Percentiles rank a stretch among this genome's conserved stretches.
phyloP scores from a whole-genome alignment of 2,888 invertebrate species.

The Euproctis similis region DNA sequence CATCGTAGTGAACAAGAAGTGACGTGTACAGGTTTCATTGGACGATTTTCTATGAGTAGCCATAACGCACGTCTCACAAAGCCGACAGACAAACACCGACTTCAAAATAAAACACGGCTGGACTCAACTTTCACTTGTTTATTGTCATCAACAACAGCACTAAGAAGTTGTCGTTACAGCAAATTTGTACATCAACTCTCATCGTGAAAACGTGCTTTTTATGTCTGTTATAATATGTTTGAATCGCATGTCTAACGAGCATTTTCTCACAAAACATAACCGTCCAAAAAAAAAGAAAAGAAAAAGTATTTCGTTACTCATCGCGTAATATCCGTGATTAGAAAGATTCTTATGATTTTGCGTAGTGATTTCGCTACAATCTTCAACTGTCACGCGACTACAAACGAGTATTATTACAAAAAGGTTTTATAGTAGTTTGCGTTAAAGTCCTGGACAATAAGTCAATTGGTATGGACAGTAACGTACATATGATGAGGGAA shows the following conservation, averaged over 20 bases:
- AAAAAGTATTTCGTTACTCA: constrained; percentile 43
- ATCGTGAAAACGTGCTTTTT: constrained; percentile 20
- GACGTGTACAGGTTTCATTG: constrained; percentile 29
- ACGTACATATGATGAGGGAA: constrained; percentile 23
- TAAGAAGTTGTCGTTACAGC: constrained; percentile 7
- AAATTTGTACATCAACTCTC: constrained; percentile 10
- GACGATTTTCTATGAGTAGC: constrained; percentile 8
- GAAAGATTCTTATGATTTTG: constrained; percentile 56
- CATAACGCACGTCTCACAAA: constrained; percentile 2
- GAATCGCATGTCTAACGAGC: constrained; percentile 46
- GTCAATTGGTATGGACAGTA: constrained; percentile 20
- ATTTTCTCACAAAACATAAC: constrained; percentile 43
- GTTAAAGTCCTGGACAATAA: constrained; percentile 5
- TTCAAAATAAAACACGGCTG: constrained; percentile 9
- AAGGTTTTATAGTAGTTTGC: too few relatives aligned
- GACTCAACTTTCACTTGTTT: constrained; percentile 26
- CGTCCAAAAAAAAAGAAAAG: constrained; percentile 40
- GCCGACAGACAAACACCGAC: constrained; percentile 11
- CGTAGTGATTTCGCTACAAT: constrained; percentile 54
- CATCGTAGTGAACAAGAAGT: constrained; percentile 31
- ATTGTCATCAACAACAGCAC: constrained; percentile 12
- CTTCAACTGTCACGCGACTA: constrained; percentile 54
- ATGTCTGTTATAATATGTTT: constrained; percentile 18
- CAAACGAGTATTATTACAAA: too few relatives aligned
- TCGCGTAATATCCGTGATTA: constrained; percentile 55